Evolutionary conservation across 2,113 vertebrate genomes (phyloP).

Genomic region (Corythoichthys haematopterus): DNA sequence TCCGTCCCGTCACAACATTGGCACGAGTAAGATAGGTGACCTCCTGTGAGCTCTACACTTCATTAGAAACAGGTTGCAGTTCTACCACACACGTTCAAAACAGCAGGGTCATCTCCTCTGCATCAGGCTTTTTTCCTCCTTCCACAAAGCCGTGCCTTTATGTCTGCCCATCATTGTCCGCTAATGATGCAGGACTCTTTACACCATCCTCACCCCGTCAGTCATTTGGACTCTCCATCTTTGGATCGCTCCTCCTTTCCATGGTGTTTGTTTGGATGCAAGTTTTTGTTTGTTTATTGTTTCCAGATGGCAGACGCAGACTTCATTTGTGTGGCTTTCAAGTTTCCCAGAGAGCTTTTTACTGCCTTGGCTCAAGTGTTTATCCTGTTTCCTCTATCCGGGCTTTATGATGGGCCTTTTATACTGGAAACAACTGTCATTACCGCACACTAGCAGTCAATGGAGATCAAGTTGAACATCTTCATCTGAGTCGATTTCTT

Average conservation of each 20-base stretch:
- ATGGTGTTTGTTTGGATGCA: constrained; percentile 74
- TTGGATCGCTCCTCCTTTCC: constrained; percentile 17
- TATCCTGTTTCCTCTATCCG: constrained; percentile 76
- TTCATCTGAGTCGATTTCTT: background rate
- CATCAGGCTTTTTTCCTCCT: constrained; percentile 47
- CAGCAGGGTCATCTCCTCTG: constrained; percentile 53
- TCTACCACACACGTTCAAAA: constrained; percentile 59
- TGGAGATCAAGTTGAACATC: background rate
- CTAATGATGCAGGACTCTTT: constrained; percentile 66
- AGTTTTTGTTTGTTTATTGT: constrained; percentile 81
- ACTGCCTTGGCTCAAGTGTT: constrained; percentile 76
- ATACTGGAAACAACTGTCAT: constrained; percentile 73
- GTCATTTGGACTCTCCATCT: constrained; percentile 17
- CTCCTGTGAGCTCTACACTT: constrained; percentile 66
- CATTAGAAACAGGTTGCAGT: constrained; percentile 70
- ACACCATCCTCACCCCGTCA: constrained; percentile 33
- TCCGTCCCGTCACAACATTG: constrained; percentile 52
- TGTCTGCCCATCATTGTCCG: constrained; percentile 60
- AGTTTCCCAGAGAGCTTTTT: constrained; percentile 79
- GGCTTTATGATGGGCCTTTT: constrained; percentile 72
- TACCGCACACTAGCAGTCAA: constrained; percentile 20
- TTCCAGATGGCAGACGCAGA: constrained; percentile 80
- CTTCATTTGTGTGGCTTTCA: constrained; percentile 78
- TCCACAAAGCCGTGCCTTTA: constrained; percentile 55
- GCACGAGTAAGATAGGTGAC: constrained; percentile 58